Base-by-base conservation (phyloP, 2,888 invertebrate species). In the Ischnus inquisitorius region DNA sequence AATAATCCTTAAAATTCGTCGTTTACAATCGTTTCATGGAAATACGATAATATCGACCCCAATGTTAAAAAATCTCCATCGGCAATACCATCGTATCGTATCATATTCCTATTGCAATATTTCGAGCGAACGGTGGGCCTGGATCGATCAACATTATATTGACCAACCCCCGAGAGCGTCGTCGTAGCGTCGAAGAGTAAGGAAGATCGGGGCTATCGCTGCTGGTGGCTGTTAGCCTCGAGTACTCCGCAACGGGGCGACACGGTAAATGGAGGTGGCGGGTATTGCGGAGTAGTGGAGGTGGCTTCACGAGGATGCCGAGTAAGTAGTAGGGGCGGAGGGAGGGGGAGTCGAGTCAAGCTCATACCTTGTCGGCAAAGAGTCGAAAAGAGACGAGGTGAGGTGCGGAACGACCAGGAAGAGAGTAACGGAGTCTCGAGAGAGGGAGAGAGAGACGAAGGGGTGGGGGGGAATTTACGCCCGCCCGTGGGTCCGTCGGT, bases 391-490 rank as follows among this genome's bases (percentile, higher is more conserved):
- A 74, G 84, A 71, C 69, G 77, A 67, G 43, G 71, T 25, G 77
- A 46, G 57, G 34, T 54, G 25, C 67, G 34, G 80, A 76, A 51
- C 54, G 78, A 72, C 62, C 69, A 80, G 79, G 85, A 77, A 80
- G 86, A 83, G 77, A 69, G 78, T 76, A 85, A 82, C 81, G 83
- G 60, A 64, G 72, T 62, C 25, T 28, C 34, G 22, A 74, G 51
- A 68, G 57, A 28, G 65, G 41, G 25, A 41, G 62, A 71, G n/a
- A n/a, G n/a, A n/a, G n/a, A n/a, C n/a, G n/a, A n/a, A 76, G 87
- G 87, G 83, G 89, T 86, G 87, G 65, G 62, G 60, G 75, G 60
- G 75, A 60, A 14, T 65, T 41, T 77, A 84, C 74, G 78, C 78
- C 81, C 78, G 80, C 79, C 77, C 62, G 80, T 54, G 54, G 78